Conservation (phyloP, 2,797 vertebrate species). For the Phalanger gymnotis region DNA sequence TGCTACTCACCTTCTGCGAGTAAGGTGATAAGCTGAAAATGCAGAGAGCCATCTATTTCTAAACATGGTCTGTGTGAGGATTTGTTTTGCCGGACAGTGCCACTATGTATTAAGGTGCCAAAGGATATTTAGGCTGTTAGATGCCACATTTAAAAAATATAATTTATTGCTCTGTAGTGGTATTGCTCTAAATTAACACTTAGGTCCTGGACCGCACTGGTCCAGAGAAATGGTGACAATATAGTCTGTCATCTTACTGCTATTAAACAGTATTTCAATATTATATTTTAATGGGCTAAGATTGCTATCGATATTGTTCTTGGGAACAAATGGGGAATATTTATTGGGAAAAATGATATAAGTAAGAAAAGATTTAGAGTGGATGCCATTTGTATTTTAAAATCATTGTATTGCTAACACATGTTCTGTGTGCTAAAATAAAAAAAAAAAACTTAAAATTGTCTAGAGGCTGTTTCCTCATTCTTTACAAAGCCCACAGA, state of each 20-base stretch:
- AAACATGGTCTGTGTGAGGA: neutral
- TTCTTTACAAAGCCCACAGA: neutral
- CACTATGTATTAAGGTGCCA: neutral
- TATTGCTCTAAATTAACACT: neutral
- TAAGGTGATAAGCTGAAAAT: neutral
- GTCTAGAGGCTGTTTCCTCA: neutral
- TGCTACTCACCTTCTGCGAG: neutral
- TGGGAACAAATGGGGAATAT: neutral
- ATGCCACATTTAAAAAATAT: neutral
- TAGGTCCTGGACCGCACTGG: neutral
- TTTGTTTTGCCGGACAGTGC: neutral
- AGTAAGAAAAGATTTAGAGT: neutral
- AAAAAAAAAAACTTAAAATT: neutral
- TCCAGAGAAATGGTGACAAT: neutral
- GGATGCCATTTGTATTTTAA: neutral
- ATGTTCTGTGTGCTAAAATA: neutral
- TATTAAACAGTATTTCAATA: neutral
- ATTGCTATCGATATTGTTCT: neutral
- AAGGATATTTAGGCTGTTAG: neutral
- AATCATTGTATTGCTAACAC: neutral
- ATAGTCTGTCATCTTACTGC: neutral
- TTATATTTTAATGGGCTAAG: neutral
- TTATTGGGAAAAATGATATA: neutral
- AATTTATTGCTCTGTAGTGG: neutral
- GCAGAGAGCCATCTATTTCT: neutral